These are phyloP conservation scores for Chiloscyllium punctatum DNA, from an alignment of 2,797 vertebrate species.

Conservation along the genomic window DNA sequence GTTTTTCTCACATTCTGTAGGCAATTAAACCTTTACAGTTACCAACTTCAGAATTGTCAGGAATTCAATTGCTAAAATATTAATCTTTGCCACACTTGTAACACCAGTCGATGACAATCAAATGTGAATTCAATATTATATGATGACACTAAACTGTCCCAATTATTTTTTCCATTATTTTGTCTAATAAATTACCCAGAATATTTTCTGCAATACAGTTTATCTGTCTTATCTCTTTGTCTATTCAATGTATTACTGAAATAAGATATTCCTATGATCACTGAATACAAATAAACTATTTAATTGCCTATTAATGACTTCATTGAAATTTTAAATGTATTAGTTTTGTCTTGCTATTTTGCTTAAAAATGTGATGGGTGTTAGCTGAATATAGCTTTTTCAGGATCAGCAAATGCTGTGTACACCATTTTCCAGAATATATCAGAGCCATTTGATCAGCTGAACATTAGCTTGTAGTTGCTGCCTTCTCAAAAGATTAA, in stretches of 20 bases:
- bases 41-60: not conserved
- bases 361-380: not conserved
- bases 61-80: not conserved
- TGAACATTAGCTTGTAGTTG: not conserved
- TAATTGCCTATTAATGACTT: not conserved
- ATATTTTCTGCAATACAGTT: not conserved
- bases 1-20: not conserved
- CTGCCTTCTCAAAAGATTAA: no score
- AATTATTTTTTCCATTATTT: not conserved
- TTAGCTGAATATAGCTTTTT: not conserved
- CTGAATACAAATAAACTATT: not conserved
- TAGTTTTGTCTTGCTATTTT: not conserved
- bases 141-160: not conserved
- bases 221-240: not conserved
- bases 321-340: not conserved
- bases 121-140: not conserved
- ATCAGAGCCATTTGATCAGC: not conserved
- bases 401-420: not conserved
- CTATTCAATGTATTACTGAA: not conserved
- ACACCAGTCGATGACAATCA: not conserved
- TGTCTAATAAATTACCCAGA: not conserved
- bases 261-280: not conserved
- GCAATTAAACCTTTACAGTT: not conserved
- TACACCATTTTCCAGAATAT: not conserved
- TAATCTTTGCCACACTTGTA: not conserved